These are phyloP conservation scores for Anseranas semipalmata DNA, from an alignment of 2,113 vertebrate genomes.

Conservation along the genomic window DNA sequence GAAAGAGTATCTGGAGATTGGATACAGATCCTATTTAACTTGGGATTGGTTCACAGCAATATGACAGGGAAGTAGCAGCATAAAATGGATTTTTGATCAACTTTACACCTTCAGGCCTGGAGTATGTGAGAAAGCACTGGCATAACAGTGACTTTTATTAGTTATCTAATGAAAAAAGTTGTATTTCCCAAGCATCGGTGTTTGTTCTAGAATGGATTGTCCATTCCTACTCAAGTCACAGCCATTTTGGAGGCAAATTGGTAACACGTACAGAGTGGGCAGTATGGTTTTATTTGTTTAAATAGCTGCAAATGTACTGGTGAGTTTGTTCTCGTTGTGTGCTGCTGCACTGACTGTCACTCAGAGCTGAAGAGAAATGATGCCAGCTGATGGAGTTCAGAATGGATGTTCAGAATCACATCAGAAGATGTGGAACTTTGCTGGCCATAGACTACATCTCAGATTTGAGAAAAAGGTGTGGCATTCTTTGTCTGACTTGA, in stretches of 20 bases:
- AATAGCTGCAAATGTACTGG: not conserved
- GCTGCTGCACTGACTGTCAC: no score
- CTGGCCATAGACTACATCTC: no score
- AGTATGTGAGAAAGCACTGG: not conserved
- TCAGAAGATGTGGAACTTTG: no score
- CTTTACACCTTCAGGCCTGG: not conserved
- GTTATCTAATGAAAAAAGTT: not conserved
- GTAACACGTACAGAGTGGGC: not conserved
- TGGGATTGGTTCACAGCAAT: not conserved
- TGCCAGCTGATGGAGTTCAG: no score
- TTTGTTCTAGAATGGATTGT: not conserved
- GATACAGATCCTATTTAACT: not conserved
- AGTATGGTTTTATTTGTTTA: not conserved
- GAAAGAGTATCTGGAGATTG: not conserved
- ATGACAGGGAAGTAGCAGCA: not conserved
- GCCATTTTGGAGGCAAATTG: not conserved
- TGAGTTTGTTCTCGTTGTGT: no score
- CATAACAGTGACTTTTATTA: not conserved
- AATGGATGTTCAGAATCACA: no score
- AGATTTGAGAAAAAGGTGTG: no score
- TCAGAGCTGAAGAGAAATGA: no score
- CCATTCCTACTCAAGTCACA: not conserved
- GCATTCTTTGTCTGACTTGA: no score
- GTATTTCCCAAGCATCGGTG: not conserved
- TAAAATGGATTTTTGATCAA: rapidly evolving